phyloP scores from a whole-genome alignment of 2,113 vertebrate genomes.

The Chroicocephalus ridibundus region DNA sequence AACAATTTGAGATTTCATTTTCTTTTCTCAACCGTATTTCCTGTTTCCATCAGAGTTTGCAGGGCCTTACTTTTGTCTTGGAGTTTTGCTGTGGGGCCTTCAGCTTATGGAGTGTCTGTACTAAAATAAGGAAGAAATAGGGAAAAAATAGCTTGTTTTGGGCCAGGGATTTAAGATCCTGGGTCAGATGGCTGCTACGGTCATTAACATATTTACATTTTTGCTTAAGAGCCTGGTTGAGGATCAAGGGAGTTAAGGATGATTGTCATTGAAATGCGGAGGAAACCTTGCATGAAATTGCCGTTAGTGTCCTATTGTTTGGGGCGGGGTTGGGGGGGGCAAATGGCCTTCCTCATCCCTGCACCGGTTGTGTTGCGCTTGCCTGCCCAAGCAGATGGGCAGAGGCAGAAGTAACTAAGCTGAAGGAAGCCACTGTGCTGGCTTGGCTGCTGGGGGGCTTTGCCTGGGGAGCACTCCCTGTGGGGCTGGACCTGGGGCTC shows the following conservation, averaged over 20 bases:
- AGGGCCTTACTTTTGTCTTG: background rate
- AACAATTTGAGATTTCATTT: slow-evolving; percentile 33
- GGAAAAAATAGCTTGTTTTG: background rate
- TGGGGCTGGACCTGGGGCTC: background rate
- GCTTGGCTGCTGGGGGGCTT: background rate
- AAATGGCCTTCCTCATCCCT: background rate
- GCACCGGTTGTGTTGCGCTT: background rate
- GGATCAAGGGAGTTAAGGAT: slow-evolving; percentile 58
- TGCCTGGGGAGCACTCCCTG: background rate
- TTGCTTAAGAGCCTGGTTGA: slow-evolving; percentile 56
- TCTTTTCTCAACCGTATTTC: background rate
- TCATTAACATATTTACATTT: slow-evolving; percentile 69
- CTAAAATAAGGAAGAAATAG: background rate
- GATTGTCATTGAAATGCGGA: slow-evolving; percentile 69
- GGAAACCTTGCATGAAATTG: slow-evolving; percentile 80
- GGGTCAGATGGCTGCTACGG: slow-evolving; percentile 38
- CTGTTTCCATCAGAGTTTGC: background rate
- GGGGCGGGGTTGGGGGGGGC: background rate
- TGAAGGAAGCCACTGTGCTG: background rate
- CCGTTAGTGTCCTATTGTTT: slow-evolving; percentile 67
- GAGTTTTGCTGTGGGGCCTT: background rate
- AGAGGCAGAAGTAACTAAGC: background rate
- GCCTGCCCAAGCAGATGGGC: slow-evolving; percentile 33
- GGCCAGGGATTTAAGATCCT: slow-evolving; percentile 25
- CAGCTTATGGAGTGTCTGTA: background rate